A percentile compares a stretch with the other conserved stretches of the same genome.
phyloP scores from a whole-genome alignment of 1,140 invertebrate species.

The Eurosta solidaginis region DNA sequence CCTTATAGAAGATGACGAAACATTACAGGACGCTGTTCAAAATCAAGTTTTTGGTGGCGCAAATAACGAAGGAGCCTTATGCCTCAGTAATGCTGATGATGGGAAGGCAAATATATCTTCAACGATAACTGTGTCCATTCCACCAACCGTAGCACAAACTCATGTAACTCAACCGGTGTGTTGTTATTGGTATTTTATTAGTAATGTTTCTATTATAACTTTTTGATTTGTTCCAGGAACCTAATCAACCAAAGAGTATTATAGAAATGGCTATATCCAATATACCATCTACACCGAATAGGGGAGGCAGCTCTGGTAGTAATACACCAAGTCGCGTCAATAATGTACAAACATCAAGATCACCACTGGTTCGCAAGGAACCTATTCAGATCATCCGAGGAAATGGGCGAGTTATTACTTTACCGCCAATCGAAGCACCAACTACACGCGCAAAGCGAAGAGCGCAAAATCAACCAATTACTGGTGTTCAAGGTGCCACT shows the following conservation, averaged over 20 bases:
- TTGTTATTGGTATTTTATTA: too few relatives aligned
- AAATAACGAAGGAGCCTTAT: not conserved
- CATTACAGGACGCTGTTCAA: conserved; percentile 70
- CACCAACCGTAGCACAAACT: not conserved
- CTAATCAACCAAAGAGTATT: conserved; percentile 29
- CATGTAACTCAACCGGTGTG: not conserved
- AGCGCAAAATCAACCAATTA: conserved; percentile 43
- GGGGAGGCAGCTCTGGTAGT: not conserved
- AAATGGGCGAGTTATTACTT: conserved; percentile 72
- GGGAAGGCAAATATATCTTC: not conserved
- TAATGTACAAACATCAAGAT: not conserved
- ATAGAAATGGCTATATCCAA: conserved; percentile 36
- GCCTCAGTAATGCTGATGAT: too few relatives aligned
- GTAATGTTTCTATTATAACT: too few relatives aligned
- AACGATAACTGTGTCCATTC: not conserved
- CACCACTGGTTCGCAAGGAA: conserved; percentile 59
- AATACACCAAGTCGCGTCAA: not conserved
- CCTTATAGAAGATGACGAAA: conserved; percentile 69
- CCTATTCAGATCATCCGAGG: conserved; percentile 71
- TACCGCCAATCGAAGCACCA: conserved; percentile 80
- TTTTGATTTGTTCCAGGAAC: not conserved
- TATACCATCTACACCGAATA: not conserved
- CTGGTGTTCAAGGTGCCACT: not conserved
- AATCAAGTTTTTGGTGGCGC: conserved; percentile 61
- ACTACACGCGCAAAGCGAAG: conserved; percentile 65